Evolutionary conservation across 2,113 vertebrate genomes (phyloP).

Genomic region (Lichenostomus cassidix): DNA sequence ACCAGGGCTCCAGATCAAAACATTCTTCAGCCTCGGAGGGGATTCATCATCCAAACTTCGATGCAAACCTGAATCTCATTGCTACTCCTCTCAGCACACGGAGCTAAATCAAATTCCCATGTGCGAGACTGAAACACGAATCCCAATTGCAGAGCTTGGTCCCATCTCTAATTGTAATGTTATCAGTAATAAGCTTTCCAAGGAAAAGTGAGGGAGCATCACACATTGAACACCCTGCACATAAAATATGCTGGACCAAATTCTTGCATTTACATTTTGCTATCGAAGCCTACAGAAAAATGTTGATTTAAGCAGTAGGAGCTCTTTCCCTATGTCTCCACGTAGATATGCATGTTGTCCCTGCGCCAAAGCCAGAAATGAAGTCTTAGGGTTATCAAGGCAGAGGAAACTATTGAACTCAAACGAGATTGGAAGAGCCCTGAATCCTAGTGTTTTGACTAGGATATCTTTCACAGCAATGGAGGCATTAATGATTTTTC

Average conservation of each 20-base stretch:
- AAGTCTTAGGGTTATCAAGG: neutral
- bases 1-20: slow-evolving; percentile 38
- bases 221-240: neutral
- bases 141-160: neutral
- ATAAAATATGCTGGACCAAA: neutral
- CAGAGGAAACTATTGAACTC: slow-evolving; percentile 17
- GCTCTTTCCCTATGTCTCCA: neutral
- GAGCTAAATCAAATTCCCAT: slow-evolving; percentile 37
- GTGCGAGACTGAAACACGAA: neutral
- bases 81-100: slow-evolving; percentile 8
- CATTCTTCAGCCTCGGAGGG: slow-evolving; percentile 6
- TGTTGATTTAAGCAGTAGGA: slow-evolving; percentile 18
- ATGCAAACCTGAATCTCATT: slow-evolving; percentile 33
- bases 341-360: neutral
- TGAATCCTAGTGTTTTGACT: slow-evolving; percentile 47
- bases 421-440: slow-evolving; percentile 38
- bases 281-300: neutral
- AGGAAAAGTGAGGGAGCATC: slow-evolving; percentile 8
- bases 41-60: slow-evolving; percentile 1
- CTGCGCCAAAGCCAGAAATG: slow-evolving; percentile 29
- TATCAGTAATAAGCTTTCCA: slow-evolving; percentile 14
- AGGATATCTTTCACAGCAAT: slow-evolving; percentile 26
- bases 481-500: slow-evolving; percentile 15
- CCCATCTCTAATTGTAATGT: slow-evolving; percentile 15
- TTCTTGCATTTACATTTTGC: neutral